Evolutionary conservation across 2,888 invertebrate genomes (phyloP).

Genomic region (Venusia cambrica): DNA sequence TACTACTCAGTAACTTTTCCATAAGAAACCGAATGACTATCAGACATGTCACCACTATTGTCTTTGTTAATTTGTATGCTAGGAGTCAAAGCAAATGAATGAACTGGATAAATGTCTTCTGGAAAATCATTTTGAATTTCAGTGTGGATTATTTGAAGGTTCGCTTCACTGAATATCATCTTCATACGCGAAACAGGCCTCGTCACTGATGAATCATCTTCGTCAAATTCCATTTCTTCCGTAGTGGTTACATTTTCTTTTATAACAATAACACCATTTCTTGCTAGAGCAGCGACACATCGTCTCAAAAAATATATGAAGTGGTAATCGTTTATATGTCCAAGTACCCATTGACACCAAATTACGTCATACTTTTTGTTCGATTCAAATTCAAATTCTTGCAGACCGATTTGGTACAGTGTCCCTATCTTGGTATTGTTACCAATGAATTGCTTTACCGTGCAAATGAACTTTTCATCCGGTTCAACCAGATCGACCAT

Average conservation of each 20-base stretch:
- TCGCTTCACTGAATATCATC: slow-evolving; percentile 85
- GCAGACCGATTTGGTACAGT: slow-evolving; percentile 87
- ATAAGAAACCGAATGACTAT: slow-evolving; percentile 4
- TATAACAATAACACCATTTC: slow-evolving; percentile 54
- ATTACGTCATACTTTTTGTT: slow-evolving; percentile 92
- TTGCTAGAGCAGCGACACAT: slow-evolving; percentile 72
- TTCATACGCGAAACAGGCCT: slow-evolving; percentile 85
- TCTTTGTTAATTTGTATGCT: neutral
- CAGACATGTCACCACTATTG: neutral
- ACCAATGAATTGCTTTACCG: slow-evolving; percentile 80
- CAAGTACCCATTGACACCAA: slow-evolving; percentile 98
- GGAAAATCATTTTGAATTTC: slow-evolving; percentile 92
- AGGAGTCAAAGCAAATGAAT: slow-evolving; percentile 89
- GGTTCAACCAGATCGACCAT: slow-evolving; percentile 96
- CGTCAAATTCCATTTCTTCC: slow-evolving; percentile 85
- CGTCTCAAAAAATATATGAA: slow-evolving; percentile 86
- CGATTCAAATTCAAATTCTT: slow-evolving; percentile 92
- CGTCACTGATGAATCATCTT: slow-evolving; percentile 94
- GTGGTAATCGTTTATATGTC: slow-evolving; percentile 92
- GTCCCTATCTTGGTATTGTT: slow-evolving; percentile 82
- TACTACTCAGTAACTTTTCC: slow-evolving; percentile 2
- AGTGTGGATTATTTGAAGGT: slow-evolving; percentile 84
- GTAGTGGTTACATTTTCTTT: slow-evolving; percentile 89
- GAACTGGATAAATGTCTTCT: slow-evolving; percentile 91
- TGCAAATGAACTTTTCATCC: slow-evolving; percentile 89